Conservation (phyloP, 2,113 vertebrate genomes). For the Leiothrix lutea region DNA sequence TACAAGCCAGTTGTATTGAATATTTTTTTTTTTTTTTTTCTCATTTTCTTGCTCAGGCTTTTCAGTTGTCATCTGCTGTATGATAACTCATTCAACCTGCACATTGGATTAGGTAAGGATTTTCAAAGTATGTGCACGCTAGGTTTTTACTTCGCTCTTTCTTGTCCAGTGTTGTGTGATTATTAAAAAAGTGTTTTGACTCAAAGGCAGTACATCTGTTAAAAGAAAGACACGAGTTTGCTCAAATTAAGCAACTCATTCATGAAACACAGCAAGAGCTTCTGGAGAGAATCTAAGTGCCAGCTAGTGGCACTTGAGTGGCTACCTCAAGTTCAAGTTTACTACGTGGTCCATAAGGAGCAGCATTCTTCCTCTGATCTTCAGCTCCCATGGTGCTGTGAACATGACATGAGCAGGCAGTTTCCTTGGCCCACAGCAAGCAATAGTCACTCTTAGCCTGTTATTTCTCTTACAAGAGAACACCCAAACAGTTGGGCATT, state of each 20-base stretch:
- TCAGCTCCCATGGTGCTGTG: not conserved
- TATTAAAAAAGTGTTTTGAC: not conserved
- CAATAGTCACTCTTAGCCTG: not conserved
- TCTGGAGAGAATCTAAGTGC: not conserved
- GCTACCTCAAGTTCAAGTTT: not conserved
- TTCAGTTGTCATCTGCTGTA: not conserved
- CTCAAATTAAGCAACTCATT: not conserved
- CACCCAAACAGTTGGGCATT: not conserved
- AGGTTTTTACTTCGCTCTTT: not conserved
- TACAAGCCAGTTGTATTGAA: not conserved
- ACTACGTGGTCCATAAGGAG: not conserved
- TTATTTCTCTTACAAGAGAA: not conserved
- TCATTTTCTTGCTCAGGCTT: not conserved
- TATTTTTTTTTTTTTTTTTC: not conserved
- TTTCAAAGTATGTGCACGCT: not conserved
- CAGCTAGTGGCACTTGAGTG: no score
- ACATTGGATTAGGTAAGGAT: not conserved
- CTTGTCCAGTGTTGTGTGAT: not conserved
- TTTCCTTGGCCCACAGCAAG: not conserved
- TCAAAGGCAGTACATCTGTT: not conserved
- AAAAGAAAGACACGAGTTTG: not conserved
- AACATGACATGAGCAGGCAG: not conserved
- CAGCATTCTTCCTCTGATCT: not conserved
- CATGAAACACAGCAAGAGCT: not conserved
- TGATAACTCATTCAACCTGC: not conserved